These are phyloP conservation scores for Harpagoxenus sublaevis DNA, from an alignment of 2,888 invertebrate species.

Conservation along the genomic window DNA sequence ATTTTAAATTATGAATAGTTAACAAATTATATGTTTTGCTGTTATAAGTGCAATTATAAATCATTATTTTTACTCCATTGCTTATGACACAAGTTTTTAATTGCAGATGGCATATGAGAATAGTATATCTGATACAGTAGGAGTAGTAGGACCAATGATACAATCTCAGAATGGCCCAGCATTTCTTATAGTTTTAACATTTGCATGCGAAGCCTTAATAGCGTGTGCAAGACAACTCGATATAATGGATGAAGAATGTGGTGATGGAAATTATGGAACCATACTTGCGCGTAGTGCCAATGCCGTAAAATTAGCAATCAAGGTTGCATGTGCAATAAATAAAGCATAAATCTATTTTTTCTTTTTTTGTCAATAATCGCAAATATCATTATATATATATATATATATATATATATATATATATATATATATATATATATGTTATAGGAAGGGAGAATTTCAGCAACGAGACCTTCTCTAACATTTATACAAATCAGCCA, in stretches of 20 bases:
- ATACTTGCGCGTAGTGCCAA: slow-evolving; percentile 87
- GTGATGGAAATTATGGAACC: slow-evolving; percentile 93
- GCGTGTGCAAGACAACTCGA: slow-evolving; percentile 89
- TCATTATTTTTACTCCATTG: background rate
- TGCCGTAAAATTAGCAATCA: slow-evolving; percentile 73
- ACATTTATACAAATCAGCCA: slow-evolving; percentile 86
- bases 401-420: background rate
- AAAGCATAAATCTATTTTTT: background rate
- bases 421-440: background rate
- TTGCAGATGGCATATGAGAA: background rate
- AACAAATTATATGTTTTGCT: no score
- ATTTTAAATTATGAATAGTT: no score
- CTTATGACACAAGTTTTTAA: background rate
- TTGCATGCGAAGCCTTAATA: slow-evolving; percentile 88
- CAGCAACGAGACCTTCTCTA: slow-evolving; percentile 62
- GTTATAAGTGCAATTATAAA: background rate
- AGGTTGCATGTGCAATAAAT: slow-evolving; percentile 60
- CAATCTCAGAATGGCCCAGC: slow-evolving; percentile 76
- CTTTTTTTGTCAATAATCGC: background rate
- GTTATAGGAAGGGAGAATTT: slow-evolving; percentile 67
- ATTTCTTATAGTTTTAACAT: slow-evolving; percentile 82
- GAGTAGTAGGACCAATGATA: slow-evolving; percentile 81
- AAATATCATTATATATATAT: background rate
- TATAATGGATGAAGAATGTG: slow-evolving; percentile 90
- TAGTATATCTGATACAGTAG: slow-evolving; percentile 16